Base-by-base conservation (phyloP, 2,888 invertebrate genomes). In the Caenorhabditis zanzibari region DNA sequence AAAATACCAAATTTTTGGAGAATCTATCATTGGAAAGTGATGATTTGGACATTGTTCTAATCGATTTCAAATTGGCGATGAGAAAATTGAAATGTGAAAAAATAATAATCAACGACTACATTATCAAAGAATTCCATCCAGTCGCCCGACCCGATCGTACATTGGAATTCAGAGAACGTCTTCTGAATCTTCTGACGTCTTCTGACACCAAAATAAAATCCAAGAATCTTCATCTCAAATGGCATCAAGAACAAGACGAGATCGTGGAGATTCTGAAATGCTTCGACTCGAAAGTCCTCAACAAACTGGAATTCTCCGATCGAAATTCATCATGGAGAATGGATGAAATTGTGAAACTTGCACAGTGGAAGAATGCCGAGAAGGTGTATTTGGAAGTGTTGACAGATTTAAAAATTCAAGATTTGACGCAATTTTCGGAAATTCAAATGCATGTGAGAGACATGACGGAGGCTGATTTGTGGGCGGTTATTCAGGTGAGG, bases 401-500 rank as follows among this genome's bases (percentile, higher is more conserved):
- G 26, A 14, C 68, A 1, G 38, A 73, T 49, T 28, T 77, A 0
- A 63, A 44, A n/a, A 28, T 61, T 10, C 59, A 61, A 9, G 52
- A 69, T 52, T 61, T 69, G 6, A 4, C 12, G 22, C 52, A 61
- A 16, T 49, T 58, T 47, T 7, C 28, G 14, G 52, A 69, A 6
- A 61, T 77, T 32, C 76, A 77, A 32, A 68, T 61, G 54, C 66
- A 66, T 54, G 69, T 77, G 1, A 38, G 49, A 10, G 38, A 69
- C 41, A n/a, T 69, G 41, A 26, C 24, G 28, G 52, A 69, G 28
- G 2, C 26, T 7, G 69, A 77, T 0, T n/a, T 77, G 32, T 77
- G 76, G 76, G 61, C 5, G 6, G 59, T 77, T 22, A 77, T 77
- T 9, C 61, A 61, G 76, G 76, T 76, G 16, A 19, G 47, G n/a